phyloP scores from a whole-genome alignment of 2,113 vertebrate genomes.

The Mesitornis unicolor region DNA sequence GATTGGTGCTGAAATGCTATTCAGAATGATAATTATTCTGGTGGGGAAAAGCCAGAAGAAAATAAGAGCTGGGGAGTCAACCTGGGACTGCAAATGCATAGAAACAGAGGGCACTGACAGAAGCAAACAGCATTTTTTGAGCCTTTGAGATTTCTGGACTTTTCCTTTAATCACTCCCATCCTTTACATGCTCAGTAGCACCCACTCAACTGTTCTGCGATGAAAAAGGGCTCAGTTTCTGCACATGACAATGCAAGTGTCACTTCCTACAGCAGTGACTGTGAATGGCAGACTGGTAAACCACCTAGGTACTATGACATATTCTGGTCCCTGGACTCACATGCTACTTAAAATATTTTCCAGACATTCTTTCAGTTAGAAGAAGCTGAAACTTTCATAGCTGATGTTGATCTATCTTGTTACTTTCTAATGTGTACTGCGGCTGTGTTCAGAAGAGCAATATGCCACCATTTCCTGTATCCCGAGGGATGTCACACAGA shows the following conservation, averaged over 20 bases:
- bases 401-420: neutral
- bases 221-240: neutral
- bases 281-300: neutral
- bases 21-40: neutral
- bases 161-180: neutral
- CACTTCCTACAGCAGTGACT: neutral
- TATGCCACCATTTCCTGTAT: neutral
- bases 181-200: neutral
- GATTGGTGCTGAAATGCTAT: neutral
- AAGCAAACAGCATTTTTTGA: neutral
- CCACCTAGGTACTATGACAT: neutral
- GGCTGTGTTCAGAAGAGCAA: neutral
- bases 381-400: neutral
- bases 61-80: neutral
- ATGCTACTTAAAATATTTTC: neutral
- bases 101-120: neutral
- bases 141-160: neutral
- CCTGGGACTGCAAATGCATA: neutral
- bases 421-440: neutral
- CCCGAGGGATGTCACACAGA: neutral
- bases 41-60: neutral
- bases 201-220: neutral
- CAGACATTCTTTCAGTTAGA: neutral
- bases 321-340: neutral
- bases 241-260: neutral